Conservation (phyloP, 2,113 vertebrate species). For the Indri indri region DNA sequence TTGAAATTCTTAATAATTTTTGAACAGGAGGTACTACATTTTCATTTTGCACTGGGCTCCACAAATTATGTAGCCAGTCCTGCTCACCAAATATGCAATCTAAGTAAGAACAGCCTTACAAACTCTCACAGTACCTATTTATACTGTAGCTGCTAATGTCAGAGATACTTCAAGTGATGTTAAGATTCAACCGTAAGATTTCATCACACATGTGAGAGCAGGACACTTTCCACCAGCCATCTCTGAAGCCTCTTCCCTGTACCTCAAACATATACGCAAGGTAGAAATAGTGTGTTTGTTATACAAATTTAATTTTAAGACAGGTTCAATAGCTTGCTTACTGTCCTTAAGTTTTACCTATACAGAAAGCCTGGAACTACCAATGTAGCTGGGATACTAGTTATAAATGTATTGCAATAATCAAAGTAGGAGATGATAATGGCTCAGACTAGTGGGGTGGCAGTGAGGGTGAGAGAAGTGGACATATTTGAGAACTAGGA, state of each 20-base stretch:
- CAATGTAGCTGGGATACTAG: not conserved
- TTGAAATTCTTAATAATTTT: slow-evolving; percentile 45
- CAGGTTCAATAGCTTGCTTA: not conserved
- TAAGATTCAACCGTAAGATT: not conserved
- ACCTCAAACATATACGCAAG: not conserved
- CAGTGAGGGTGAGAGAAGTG: not conserved
- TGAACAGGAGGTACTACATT: not conserved
- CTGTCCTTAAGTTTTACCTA: not conserved
- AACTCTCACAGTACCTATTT: not conserved
- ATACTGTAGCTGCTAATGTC: not conserved
- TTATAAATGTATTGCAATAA: not conserved
- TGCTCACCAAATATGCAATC: slow-evolving; percentile 45
- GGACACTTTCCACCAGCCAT: not conserved
- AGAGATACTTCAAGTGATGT: not conserved
- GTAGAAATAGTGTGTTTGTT: slow-evolving; percentile 32
- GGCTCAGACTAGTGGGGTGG: not conserved
- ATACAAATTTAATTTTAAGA: slow-evolving; percentile 43
- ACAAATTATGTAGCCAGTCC: slow-evolving; percentile 29
- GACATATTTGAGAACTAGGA: not conserved
- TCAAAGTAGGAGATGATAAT: not conserved
- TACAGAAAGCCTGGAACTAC: not conserved
- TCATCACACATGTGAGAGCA: not conserved
- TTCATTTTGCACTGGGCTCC: slow-evolving; percentile 13
- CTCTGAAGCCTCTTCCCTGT: not conserved
- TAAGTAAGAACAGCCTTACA: slow-evolving; percentile 54